Base-by-base conservation (phyloP, 2,888 invertebrate genomes). In the Azorinus chamasolen region DNA sequence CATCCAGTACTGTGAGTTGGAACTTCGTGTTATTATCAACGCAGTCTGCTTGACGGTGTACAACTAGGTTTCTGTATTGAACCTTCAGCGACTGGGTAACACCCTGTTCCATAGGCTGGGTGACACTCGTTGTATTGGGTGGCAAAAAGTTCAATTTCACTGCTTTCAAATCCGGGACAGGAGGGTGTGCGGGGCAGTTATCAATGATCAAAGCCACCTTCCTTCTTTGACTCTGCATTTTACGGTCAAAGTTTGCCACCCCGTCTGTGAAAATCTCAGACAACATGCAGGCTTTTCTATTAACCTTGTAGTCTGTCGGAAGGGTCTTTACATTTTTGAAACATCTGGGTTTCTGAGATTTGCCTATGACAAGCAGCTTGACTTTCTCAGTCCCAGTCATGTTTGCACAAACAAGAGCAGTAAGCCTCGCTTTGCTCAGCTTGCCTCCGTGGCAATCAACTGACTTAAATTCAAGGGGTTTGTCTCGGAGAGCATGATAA, bases 101-200 rank as follows among this genome's bases (percentile, higher is more conserved):
- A 1, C 85, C 85, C 53, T 83, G 80, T 57, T 85, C 83, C 82
- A 86, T 83, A 2, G 88, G 87, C 51, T 88, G 88, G 0, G 69
- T 73, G 10, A 78, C 63, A 32, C 54, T 62, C 20, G 84, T 86
- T 14, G 83, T 84, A 54, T 86, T 84, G 8, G 85, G 79, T 20
- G 85, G 85, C 20, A 86, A 79, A 53, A 84, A 87, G n/a, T 83
- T 50, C 10, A 86, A 54, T 24, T 58, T 59, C 2, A 82, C 63
- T 8, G 64, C 62, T 51, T 70, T 72, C 22, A 86, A 57, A 5
- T 57, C 50, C 18, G 68, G 43, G 4, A 85, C 18, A 10, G 70
- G 46, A 6, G 84, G 83, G 51, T 84, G 86, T 16, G 79, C 79
- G n/a, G 78, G 68, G 27, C 81, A 83, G 69, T 85, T 88, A 69